Evolutionary conservation across 2,113 vertebrate species (phyloP), one percentile per base, ranked within the genome.

Genomic region (Hydrochoerus hydrochaeris): DNA sequence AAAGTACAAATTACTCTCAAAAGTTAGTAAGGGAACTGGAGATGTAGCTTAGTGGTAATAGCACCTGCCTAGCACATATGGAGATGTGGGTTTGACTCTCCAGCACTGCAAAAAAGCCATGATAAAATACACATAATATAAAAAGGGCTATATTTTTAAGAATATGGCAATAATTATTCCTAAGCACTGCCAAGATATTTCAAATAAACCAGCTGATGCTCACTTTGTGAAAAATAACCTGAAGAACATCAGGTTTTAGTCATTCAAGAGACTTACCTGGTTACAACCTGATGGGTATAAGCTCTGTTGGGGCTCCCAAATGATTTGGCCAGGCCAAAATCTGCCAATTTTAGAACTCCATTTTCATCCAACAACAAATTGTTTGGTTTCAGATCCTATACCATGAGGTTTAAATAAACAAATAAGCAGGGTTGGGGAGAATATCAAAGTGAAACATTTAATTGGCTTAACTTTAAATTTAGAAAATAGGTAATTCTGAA

Each of bases 241-340:
- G 20, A 0, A 95, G 1, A 89, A 73, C 14, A 63, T 14, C 57
- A 90, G 63, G 63, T 6, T 86, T 71, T 24, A 32, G 38, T 78
- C 38, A 91, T 13, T 88, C 77, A 81, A 86, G 52, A 41, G 19
- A 49, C 26, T 98, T 97, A 99, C 99, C 99, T 99, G 97, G 99
- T 99, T 95, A 99, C 99, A 90, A 99, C 99, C 96, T 99, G 99
- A 97, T 99, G 99, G 3, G 99, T 99, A 96, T 99, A 99, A 95
- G 99, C 98, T 98, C 99, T 99, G 44, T 99, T 99, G 7, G 99
- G 99, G 94, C 99, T 99, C 90, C 99, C 99, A 97, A 99, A 99
- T 63, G 99, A 99, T 97, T 99, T 99, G 86, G 99, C 99, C 95
- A 99, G 98, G 96, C 99, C 99, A 98, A 99, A 99, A 98, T 99